A percentile compares a stretch with the other conserved stretches of the same genome.
Conservation (phyloP, 64 coral and sea anemone species). For the Pocillopora verrucosa region DNA sequence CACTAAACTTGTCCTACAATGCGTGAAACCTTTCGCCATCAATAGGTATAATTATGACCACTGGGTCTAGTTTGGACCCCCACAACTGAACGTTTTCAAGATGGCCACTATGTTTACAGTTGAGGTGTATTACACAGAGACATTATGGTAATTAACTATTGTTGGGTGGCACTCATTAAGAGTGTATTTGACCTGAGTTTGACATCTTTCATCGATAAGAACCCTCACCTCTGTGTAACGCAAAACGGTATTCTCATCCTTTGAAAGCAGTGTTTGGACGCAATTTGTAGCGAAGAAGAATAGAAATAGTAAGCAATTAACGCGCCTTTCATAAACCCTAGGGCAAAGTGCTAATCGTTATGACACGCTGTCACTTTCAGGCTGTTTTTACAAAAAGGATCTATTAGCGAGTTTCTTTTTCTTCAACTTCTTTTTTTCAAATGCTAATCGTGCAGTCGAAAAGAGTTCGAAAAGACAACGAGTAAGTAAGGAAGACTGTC, state of each 20-base stretch:
- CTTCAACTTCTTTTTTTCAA: slow-evolving; percentile 41
- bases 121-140: slow-evolving; percentile 21
- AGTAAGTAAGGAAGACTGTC: slow-evolving; percentile 13
- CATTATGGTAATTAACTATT: slow-evolving; percentile 53
- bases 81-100: neutral
- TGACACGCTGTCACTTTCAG: slow-evolving; percentile 51
- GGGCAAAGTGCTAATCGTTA: slow-evolving; percentile 53
- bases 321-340: slow-evolving; percentile 36
- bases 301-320: slow-evolving; percentile 42
- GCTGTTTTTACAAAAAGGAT: slow-evolving; percentile 37
- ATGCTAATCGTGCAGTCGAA: slow-evolving; percentile 17
- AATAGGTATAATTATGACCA: neutral
- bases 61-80: neutral
- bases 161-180: slow-evolving; percentile 53
- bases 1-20: neutral
- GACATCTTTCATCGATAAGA: slow-evolving; percentile 38
- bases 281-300: slow-evolving; percentile 29
- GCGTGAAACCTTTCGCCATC: neutral
- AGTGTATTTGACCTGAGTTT: slow-evolving; percentile 45
- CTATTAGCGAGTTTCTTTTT: slow-evolving; percentile 18
- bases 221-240: slow-evolving; percentile 23
- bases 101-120: slow-evolving; percentile 30
- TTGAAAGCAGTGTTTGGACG: slow-evolving; percentile 15
- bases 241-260: slow-evolving; percentile 34
- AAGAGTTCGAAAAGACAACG: slow-evolving; percentile 23